phyloP scores from a whole-genome alignment of 1,140 invertebrate species.

The Mylabris phalerata region DNA sequence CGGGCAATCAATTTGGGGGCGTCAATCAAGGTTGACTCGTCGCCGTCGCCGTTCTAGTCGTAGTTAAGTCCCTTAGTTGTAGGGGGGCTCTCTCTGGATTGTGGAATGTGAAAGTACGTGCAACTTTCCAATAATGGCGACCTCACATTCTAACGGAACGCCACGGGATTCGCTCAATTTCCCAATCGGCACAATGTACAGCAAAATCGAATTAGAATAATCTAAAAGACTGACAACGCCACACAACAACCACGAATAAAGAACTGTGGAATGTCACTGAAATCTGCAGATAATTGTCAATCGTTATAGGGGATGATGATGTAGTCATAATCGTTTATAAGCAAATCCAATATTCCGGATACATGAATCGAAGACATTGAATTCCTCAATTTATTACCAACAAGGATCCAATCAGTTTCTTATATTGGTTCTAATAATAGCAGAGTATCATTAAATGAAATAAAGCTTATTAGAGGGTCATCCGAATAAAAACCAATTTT shows the following conservation, averaged over 20 bases:
- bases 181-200: slow-evolving; percentile 15
- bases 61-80: no score
- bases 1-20: slow-evolving; percentile 19
- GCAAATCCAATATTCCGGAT: slow-evolving; percentile 4
- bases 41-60: not conserved
- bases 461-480: slow-evolving; percentile 1
- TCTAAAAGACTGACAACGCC: slow-evolving; percentile 7
- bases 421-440: no score
- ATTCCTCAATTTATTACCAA: no score
- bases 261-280: slow-evolving; percentile 12
- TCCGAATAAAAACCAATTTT: slow-evolving; percentile 12
- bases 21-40: slow-evolving; percentile 19
- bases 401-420: no score
- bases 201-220: slow-evolving; percentile 19
- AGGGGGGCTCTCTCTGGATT: not conserved
- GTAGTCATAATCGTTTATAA: not conserved
- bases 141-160: slow-evolving; percentile 5
- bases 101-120: slow-evolving; percentile 12
- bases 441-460: slow-evolving; percentile 1
- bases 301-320: slow-evolving; percentile 1
- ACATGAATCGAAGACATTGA: not conserved
- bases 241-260: slow-evolving; percentile 12
- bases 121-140: not conserved
- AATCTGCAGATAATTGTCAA: slow-evolving; percentile 21
- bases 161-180: slow-evolving; percentile 17